Evolutionary conservation across 2,797 vertebrate genomes (phyloP), one percentile per base, ranked within the genome.

Genomic region (Austrolebias charrua): DNA sequence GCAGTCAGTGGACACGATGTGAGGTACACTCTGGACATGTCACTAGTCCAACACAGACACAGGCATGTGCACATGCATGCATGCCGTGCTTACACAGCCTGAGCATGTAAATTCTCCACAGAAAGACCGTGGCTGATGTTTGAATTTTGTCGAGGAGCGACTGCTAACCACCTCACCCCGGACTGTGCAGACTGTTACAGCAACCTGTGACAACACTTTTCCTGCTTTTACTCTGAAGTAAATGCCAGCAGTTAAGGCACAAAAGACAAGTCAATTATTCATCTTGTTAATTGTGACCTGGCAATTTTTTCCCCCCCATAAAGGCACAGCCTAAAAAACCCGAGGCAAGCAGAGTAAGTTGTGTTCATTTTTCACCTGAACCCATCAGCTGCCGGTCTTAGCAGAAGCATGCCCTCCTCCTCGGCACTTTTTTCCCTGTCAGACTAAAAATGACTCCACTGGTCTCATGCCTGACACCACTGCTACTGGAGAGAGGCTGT

Each of bases 251-350:
- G 61, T 49, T 70, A 70, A 71, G 65, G 42, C 69, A 70, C 71
- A 76, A 72, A 61, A 63, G 61, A 54, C 64, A 9, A 56, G 73
- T 76, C 51, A 68, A 75, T 74, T 68, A 80, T 71, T 80, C 56
- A 67, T 74, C 50, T 56, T 0, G 3, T 65, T 76, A 59, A 73
- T 58, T 58, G 64, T 55, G 33, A 47, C 40, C 24, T 24, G 24
- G 3, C 24, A 24, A 24, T 24, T 69, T 42, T 15, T 28, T 58
- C n/a, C n/a, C n/a, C n/a, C n/a, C n/a, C 55, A 67, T 15, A 18
- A 31, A 45, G 1, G 2, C 0, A 1, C 43, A 43, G 66, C 53
- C 35, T 59, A 12, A 13, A 0, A 3, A n/a, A 19, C 18, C 12
- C 16, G 13, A 3, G 29, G 18, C 40, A 33, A 16, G 38, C 9